A percentile compares a stretch with the other conserved stretches of the same genome.
phyloP scores from a whole-genome alignment of 2,113 vertebrate species.

The Heteronetta atricapilla region DNA sequence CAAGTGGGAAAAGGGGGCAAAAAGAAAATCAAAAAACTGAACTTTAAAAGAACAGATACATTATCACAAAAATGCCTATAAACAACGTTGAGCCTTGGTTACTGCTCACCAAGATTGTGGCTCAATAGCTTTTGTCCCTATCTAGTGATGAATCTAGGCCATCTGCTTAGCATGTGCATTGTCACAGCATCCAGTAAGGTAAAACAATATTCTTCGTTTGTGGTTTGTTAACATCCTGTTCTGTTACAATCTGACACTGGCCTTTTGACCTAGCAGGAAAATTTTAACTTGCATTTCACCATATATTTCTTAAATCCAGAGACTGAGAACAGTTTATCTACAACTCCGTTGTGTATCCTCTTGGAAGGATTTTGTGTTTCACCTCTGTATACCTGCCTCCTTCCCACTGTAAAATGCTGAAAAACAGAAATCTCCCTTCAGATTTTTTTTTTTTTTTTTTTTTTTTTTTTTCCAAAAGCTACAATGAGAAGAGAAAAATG shows the following conservation, averaged over 20 bases:
- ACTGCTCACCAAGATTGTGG: neutral
- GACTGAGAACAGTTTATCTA: neutral
- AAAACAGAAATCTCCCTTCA: neutral
- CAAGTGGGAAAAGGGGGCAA: neutral
- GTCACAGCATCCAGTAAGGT: neutral
- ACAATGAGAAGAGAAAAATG: neutral
- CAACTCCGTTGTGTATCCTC: too few relatives aligned
- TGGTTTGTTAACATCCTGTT: conserved; percentile 12
- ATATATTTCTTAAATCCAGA: neutral
- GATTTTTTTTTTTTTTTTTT: neutral
- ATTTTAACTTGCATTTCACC: neutral
- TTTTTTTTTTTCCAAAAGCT: neutral
- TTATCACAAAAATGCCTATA: neutral
- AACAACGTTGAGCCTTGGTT: neutral
- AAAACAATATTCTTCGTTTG: neutral
- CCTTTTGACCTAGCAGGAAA: neutral
- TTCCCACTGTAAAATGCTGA: neutral
- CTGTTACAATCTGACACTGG: neutral
- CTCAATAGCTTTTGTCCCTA: neutral
- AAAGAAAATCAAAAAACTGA: neutral
- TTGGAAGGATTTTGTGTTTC: neutral
- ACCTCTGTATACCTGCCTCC: neutral
- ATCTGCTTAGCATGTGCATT: neutral
- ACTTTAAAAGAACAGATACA: neutral
- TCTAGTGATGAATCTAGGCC: neutral